These are phyloP conservation scores for Spodoptera littoralis DNA, from an alignment of 2,888 invertebrate genomes.

Conservation along the genomic window DNA sequence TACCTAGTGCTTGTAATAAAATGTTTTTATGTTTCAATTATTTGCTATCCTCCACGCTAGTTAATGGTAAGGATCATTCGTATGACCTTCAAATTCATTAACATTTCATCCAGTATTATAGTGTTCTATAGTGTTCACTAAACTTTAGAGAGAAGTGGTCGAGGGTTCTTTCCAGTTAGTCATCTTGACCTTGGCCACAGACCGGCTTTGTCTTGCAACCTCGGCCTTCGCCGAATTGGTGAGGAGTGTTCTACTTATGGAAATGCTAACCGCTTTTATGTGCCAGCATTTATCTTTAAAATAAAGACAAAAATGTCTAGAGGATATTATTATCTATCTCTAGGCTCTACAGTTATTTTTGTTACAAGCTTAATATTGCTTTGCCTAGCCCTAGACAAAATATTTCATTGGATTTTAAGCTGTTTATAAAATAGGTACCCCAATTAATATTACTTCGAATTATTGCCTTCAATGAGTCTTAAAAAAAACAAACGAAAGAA, in stretches of 20 bases:
- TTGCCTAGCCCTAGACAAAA: no score
- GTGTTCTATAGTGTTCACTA: constrained; percentile 18
- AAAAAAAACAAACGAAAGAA: not conserved
- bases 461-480: no score
- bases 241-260: constrained; percentile 36
- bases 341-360: no score
- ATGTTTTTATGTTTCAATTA: no score
- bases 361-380: no score
- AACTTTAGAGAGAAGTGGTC: constrained; percentile 38
- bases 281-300: constrained; percentile 6
- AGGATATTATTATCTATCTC: not conserved
- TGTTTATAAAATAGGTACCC: no score
- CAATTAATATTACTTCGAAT: no score
- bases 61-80: not conserved
- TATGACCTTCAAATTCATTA: constrained; percentile 15
- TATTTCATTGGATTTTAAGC: no score
- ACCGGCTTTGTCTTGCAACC: constrained; percentile 48
- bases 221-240: constrained; percentile 48
- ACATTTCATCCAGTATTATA: constrained; percentile 15
- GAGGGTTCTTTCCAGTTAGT: constrained; percentile 40
- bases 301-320: not conserved
- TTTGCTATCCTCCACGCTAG: no score
- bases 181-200: constrained; percentile 49
- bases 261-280: constrained; percentile 24
- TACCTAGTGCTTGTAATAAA: no score